A percentile compares a stretch with the other conserved stretches of the same genome.
Evolutionary conservation across 2,888 invertebrate genomes (phyloP).

Genomic region (Agonopterix subpropinquella): DNA sequence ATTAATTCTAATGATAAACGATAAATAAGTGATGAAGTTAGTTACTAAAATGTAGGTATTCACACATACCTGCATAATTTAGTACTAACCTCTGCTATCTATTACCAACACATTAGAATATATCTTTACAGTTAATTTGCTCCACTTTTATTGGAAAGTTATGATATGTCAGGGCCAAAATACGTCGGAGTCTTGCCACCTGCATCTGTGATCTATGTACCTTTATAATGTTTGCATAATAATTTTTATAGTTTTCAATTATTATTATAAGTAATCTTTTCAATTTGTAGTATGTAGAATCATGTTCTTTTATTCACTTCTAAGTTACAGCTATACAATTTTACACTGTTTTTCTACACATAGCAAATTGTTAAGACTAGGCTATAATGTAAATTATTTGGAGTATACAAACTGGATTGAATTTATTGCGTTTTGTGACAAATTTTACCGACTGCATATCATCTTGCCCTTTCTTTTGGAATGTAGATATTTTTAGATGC

Average conservation of each 20-base stretch:
- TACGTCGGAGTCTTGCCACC: slow-evolving; percentile 45
- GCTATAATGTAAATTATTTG: not conserved
- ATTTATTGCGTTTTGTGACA: not conserved
- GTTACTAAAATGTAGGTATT: slow-evolving; percentile 8
- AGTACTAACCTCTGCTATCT: slow-evolving; percentile 8
- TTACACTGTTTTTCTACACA: slow-evolving; percentile 23
- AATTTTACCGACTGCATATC: slow-evolving; percentile 20
- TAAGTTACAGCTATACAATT: not conserved
- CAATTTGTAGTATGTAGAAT: slow-evolving; percentile 41
- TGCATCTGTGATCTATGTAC: slow-evolving; percentile 60
- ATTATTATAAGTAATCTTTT: slow-evolving; percentile 16
- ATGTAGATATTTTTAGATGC: no score
- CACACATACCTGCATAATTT: slow-evolving; percentile 5
- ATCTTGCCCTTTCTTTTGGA: slow-evolving; percentile 10
- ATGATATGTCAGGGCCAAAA: not conserved
- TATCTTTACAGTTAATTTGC: slow-evolving; percentile 14
- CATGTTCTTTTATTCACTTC: slow-evolving; percentile 8
- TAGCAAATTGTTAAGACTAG: slow-evolving; percentile 31
- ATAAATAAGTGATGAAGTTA: slow-evolving; percentile 9
- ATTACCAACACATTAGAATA: slow-evolving; percentile 12
- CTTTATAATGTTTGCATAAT: slow-evolving; percentile 36
- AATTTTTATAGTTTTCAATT: slow-evolving; percentile 3
- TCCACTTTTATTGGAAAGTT: slow-evolving; percentile 4
- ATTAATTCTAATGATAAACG: slow-evolving; percentile 27
- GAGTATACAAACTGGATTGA: slow-evolving; percentile 10